Evolutionary conservation across 2,888 invertebrate genomes (phyloP).

Genomic region (Galeopsomyia nigrocyanea): DNA sequence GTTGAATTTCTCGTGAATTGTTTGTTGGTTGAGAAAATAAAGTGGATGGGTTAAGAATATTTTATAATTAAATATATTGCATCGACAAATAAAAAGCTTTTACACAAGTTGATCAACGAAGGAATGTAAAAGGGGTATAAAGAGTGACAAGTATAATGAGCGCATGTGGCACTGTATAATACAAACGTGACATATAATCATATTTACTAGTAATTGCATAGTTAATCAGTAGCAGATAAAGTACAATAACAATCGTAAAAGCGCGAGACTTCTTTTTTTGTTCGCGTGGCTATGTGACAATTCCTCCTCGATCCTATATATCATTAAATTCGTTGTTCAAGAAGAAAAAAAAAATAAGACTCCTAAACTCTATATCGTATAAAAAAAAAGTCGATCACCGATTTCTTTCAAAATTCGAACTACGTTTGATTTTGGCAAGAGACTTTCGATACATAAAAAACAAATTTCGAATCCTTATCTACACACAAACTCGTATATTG

Average conservation of each 20-base stretch:
- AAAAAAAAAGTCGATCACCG: slow-evolving; percentile 7
- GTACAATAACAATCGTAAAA: slow-evolving; percentile 39
- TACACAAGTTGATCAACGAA: slow-evolving; percentile 38
- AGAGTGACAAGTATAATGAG: slow-evolving; percentile 42
- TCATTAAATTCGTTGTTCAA: slow-evolving; percentile 14
- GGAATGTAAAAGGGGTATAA: slow-evolving; percentile 28
- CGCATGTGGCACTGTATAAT: slow-evolving; percentile 47
- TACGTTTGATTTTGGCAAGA: slow-evolving; percentile 36
- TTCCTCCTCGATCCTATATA: slow-evolving; percentile 15
- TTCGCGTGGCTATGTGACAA: slow-evolving; percentile 19
- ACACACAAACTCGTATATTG: slow-evolving; percentile 39
- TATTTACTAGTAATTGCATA: slow-evolving; percentile 41
- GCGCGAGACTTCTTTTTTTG: slow-evolving; percentile 17
- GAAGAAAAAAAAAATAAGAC: slow-evolving; percentile 17
- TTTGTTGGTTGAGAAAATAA: not conserved
- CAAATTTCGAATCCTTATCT: slow-evolving; percentile 37
- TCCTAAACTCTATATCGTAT: slow-evolving; percentile 8
- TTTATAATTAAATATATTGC: slow-evolving; percentile 48
- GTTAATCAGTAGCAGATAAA: slow-evolving; percentile 40
- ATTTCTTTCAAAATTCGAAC: slow-evolving; percentile 7
- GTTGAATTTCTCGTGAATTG: not conserved
- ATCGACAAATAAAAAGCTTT: slow-evolving; percentile 46
- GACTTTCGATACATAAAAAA: slow-evolving; percentile 7
- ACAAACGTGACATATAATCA: slow-evolving; percentile 42
- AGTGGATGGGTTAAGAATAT: slow-evolving; percentile 8